phyloP scores from a whole-genome alignment of 2,113 vertebrate species.

The Sylvilagus bachmani region DNA sequence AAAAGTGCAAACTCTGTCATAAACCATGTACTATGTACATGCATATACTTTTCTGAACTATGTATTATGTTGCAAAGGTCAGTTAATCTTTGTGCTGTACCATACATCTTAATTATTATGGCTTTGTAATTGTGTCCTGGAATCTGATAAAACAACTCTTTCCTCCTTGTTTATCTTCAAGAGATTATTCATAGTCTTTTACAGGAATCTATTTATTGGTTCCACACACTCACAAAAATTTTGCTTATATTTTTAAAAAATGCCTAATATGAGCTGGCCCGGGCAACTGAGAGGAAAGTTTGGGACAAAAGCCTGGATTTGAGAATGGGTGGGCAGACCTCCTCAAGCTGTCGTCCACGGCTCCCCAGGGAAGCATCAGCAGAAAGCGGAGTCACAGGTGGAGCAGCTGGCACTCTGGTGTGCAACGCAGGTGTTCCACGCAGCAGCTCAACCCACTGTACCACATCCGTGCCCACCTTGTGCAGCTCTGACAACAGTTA shows the following conservation, averaged over 20 bases:
- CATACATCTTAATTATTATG: neutral
- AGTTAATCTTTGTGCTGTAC: neutral
- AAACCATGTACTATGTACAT: neutral
- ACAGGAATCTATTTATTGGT: constrained; percentile 25
- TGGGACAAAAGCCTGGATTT: too few relatives aligned
- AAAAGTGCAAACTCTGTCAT: neutral
- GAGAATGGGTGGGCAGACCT: too few relatives aligned
- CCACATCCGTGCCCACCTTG: too few relatives aligned
- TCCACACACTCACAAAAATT: neutral
- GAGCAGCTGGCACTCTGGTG: too few relatives aligned
- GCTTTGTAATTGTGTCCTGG: constrained; percentile 26
- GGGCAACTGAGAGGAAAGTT: neutral
- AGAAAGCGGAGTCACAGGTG: too few relatives aligned
- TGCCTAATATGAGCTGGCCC: neutral
- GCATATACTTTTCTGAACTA: neutral
- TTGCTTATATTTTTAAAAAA: constrained; percentile 6
- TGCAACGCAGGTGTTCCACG: too few relatives aligned
- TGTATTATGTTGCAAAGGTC: neutral
- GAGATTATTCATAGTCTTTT: constrained; percentile 9
- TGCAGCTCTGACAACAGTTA: too few relatives aligned
- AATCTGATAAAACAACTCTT: constrained; percentile 38
- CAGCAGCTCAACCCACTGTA: too few relatives aligned
- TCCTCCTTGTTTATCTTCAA: neutral
- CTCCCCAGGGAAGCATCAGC: too few relatives aligned
- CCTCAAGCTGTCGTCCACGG: too few relatives aligned